Evolutionary conservation across 2,888 invertebrate genomes (phyloP).

Genomic region (Campoplex nolae): DNA sequence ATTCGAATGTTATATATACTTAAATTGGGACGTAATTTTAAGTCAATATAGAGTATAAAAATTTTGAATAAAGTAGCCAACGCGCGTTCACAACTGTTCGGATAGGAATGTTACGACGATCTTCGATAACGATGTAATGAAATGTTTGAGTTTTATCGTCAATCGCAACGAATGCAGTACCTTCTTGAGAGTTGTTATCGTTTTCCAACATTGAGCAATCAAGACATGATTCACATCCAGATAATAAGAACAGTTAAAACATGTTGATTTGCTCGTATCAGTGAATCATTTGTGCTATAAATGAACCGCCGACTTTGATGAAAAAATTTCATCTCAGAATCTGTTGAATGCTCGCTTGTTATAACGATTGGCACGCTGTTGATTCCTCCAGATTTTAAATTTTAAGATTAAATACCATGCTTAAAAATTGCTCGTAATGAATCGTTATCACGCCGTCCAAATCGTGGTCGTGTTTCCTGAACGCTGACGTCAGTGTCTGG

Average conservation of each 20-base stretch:
- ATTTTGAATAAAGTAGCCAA: constrained; percentile 33
- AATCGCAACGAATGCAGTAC: neutral
- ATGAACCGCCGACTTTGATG: neutral
- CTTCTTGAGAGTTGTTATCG: neutral
- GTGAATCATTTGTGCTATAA: neutral
- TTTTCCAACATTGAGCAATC: neutral
- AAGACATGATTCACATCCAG: neutral
- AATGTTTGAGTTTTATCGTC: neutral
- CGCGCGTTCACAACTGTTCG: constrained; percentile 1
- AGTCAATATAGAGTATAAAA: constrained; percentile 41
- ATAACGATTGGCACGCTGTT: neutral
- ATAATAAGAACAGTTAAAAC: neutral
- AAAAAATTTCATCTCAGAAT: constrained; percentile 24
- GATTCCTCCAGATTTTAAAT: constrained; percentile 84
- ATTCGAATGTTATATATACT: constrained; percentile 38
- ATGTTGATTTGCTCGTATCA: neutral
- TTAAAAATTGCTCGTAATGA: constrained; percentile 97
- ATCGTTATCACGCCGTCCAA: constrained; percentile 98
- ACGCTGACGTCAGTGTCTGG: constrained; percentile 95
- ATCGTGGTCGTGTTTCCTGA: constrained; percentile 95
- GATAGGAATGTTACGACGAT: constrained; percentile 60
- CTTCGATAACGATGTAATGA: constrained; percentile 7
- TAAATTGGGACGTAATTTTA: neutral
- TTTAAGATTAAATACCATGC: constrained; percentile 94
- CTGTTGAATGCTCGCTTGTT: neutral